These are phyloP conservation scores for Poecilia picta DNA, from an alignment of 2,797 vertebrate genomes.

Conservation along the genomic window DNA sequence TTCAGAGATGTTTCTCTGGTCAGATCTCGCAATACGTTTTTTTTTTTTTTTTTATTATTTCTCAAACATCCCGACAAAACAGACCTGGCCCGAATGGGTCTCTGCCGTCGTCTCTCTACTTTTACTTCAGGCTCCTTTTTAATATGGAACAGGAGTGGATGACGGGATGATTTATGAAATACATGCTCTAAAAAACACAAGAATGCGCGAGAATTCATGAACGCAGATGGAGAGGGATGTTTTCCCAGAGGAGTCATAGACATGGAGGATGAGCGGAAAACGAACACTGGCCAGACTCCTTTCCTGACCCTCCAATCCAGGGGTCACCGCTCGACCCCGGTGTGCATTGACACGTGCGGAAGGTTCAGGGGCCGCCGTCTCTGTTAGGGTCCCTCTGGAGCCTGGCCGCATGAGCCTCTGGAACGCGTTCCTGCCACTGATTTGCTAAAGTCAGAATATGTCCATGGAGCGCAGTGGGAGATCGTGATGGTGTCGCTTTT, in stretches of 20 bases:
- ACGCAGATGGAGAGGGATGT: not conserved
- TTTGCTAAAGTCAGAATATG: constrained; percentile 19
- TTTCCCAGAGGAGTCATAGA: constrained; percentile 24
- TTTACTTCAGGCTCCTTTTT: not conserved
- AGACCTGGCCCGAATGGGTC: not conserved
- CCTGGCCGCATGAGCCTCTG: constrained; percentile 34
- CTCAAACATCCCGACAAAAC: not conserved
- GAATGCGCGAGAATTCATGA: not conserved
- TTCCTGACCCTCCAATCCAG: constrained; percentile 28
- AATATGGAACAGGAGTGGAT: not conserved
- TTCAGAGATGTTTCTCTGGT: not conserved
- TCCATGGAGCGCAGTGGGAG: constrained; percentile 43
- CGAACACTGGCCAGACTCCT: constrained; percentile 36
- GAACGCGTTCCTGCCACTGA: constrained; percentile 32
- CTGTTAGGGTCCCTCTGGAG: constrained; percentile 62
- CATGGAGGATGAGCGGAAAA: constrained; percentile 13
- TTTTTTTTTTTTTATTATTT: not conserved
- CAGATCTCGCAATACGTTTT: not conserved
- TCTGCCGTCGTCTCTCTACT: not conserved
- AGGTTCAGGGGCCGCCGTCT: constrained; percentile 66
- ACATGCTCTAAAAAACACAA: constrained; percentile 14
- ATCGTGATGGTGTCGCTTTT: constrained; percentile 46
- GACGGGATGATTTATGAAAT: constrained; percentile 15
- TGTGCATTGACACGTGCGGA: constrained; percentile 65
- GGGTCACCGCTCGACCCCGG: constrained; percentile 56